Conservation (phyloP, 2,113 vertebrate species). For the Pangasianodon gigas region DNA sequence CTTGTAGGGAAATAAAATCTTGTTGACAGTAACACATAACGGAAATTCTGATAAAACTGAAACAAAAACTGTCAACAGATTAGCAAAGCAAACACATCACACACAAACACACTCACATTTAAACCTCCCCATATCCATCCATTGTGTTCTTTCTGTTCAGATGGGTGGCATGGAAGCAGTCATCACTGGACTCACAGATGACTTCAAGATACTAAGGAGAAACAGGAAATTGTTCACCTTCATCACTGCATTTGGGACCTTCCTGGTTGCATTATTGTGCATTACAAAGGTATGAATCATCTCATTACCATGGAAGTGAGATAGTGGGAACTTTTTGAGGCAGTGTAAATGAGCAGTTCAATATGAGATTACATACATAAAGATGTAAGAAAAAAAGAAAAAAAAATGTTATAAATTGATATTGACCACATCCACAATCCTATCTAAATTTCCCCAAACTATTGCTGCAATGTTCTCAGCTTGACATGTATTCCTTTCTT, state of each 20-base stretch:
- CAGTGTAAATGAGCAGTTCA: neutral
- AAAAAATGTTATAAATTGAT: neutral
- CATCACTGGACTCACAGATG: conserved; percentile 93
- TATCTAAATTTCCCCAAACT: neutral
- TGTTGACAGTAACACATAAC: conserved; percentile 19
- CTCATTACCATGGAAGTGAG: neutral
- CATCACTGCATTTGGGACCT: conserved; percentile 83
- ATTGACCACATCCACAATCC: neutral
- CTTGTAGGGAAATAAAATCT: neutral
- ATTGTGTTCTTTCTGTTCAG: conserved; percentile 64
- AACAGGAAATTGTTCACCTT: conserved; percentile 94
- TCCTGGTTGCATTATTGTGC: conserved; percentile 88
- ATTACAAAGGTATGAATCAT: conserved; percentile 89
- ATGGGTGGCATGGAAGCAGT: conserved; percentile 99
- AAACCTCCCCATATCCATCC: neutral
- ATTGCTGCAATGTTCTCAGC: neutral
- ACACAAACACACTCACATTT: neutral
- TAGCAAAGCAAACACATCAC: neutral
- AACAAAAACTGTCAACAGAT: conserved; percentile 27
- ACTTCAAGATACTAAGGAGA: conserved; percentile 89
- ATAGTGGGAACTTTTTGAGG: neutral
- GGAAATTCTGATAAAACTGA: conserved; percentile 13
- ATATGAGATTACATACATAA: neutral
- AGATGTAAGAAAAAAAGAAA: neutral
- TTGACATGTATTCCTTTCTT: neutral